Evolutionary conservation across 2,888 invertebrate species (phyloP).

Genomic region (Diadromus collaris): DNA sequence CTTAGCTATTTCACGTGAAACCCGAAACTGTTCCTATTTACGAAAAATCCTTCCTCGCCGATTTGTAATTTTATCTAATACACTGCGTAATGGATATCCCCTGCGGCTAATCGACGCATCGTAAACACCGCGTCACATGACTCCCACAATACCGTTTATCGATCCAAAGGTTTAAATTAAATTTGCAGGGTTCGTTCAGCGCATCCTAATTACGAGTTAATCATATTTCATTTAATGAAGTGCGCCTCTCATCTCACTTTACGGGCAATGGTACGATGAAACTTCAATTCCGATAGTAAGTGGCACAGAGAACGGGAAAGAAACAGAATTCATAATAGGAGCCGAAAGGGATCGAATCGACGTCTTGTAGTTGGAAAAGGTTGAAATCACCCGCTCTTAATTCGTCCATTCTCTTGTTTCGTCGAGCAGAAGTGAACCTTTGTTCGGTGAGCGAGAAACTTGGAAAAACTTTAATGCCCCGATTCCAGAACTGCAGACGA

Average conservation of each 20-base stretch:
- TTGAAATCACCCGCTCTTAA: too few relatives aligned
- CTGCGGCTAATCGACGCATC: not conserved
- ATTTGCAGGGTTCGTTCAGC: not conserved
- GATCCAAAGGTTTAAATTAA: not conserved
- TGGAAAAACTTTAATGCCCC: conserved; percentile 16
- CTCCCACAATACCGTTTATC: not conserved
- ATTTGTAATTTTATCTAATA: not conserved
- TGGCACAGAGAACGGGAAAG: not conserved
- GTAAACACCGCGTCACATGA: not conserved
- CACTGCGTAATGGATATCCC: not conserved
- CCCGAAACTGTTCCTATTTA: not conserved
- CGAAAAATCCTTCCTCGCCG: not conserved
- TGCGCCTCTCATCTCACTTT: not conserved
- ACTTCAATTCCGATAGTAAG: not conserved
- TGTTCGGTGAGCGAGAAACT: too few relatives aligned
- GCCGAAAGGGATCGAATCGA: too few relatives aligned
- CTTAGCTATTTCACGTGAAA: too few relatives aligned
- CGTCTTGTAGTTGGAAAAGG: too few relatives aligned
- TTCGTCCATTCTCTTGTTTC: too few relatives aligned
- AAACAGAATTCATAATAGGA: not conserved
- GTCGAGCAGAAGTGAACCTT: too few relatives aligned
- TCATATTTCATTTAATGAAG: not conserved
- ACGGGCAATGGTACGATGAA: too few relatives aligned
- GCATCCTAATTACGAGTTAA: not conserved
- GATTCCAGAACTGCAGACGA: not conserved